Base-by-base conservation (phyloP, 1,140 invertebrate genomes). In the Contarinia nasturtii region DNA sequence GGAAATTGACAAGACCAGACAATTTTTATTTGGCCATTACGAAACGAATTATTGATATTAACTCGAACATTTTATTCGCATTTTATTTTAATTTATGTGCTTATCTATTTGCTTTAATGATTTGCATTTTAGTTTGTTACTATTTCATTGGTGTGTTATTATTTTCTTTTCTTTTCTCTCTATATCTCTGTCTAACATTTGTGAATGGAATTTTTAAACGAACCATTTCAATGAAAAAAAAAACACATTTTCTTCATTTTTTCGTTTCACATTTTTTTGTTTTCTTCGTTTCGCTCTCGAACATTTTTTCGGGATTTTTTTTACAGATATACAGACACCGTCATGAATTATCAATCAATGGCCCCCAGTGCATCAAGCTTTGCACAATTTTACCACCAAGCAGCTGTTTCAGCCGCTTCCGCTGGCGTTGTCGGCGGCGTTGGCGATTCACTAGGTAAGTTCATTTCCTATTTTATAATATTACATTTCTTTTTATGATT, bases 361-460 rank as follows among this genome's bases (percentile, higher is more conserved):
- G 61, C 61, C 51, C 57, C 52, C 22, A 60, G 58, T 45, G 61
- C 61, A 7, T 61, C 61, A 44, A 61, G 60, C 50, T 84, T 84
- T 36, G 83, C 85, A 2, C 84, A 87, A 65, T 88, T 88, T 64
- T 88, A 88, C 65, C 83, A 88, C 57, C 84, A 88, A 53, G 82
- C 83, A 14, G 62, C 68, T 48, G 63, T 70, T 1, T 70, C 70
- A 2, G 71, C 71, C 10, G 70, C 71, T 3, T 71, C 68, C 7
- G 70, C 71, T 21, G 72, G 70, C 17, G 69, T 69, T 2, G 68
- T 64, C 38, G 59, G 60, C 10, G 34, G 36, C 62, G 47, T 64
- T 27, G 61, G 63, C 11, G 61, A 64, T 50, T 62, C 61, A 2
- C 52, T 64, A 17, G 61, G 61, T 40, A 27, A 27, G 27, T 27